Percentiles rank a stretch among this genome's conserved stretches.
phyloP scores from a whole-genome alignment of 2,888 invertebrate species.

The Lepas anatifera region DNA sequence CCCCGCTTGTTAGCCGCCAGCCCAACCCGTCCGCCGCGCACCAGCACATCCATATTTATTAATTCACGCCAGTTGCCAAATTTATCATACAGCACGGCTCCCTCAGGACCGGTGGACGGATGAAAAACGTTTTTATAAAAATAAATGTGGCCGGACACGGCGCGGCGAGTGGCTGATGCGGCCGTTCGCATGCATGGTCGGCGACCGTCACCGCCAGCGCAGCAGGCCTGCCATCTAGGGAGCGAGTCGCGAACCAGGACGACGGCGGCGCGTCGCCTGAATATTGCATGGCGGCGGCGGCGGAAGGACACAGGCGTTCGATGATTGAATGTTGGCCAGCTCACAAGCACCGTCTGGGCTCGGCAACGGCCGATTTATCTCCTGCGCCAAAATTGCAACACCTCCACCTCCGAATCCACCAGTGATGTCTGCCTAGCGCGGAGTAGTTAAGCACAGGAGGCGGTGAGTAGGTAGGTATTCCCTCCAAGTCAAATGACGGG shows the following conservation, averaged over 20 bases:
- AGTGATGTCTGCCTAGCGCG: too few relatives aligned
- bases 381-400: too few relatives aligned
- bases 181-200: slow-evolving; percentile 6
- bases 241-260: neutral
- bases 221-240: neutral
- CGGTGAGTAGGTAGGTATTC: too few relatives aligned
- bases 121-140: slow-evolving; percentile 12
- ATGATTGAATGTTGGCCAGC: slow-evolving; percentile 6
- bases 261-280: neutral
- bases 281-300: neutral
- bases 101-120: neutral
- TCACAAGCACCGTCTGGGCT: too few relatives aligned
- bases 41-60: slow-evolving; percentile 6
- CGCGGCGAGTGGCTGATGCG: neutral
- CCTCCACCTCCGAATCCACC: too few relatives aligned
- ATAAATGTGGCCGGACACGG: neutral
- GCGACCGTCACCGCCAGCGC: neutral
- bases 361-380: too few relatives aligned
- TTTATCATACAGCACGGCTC: slow-evolving; percentile 11
- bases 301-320: neutral
- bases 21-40: neutral
- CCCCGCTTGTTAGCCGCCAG: slow-evolving; percentile 6
- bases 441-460: too few relatives aligned
- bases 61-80: slow-evolving; percentile 3
- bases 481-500: too few relatives aligned